These are phyloP conservation scores for Clupea harengus DNA, from an alignment of 2,113 vertebrate species.

Conservation along the genomic window DNA sequence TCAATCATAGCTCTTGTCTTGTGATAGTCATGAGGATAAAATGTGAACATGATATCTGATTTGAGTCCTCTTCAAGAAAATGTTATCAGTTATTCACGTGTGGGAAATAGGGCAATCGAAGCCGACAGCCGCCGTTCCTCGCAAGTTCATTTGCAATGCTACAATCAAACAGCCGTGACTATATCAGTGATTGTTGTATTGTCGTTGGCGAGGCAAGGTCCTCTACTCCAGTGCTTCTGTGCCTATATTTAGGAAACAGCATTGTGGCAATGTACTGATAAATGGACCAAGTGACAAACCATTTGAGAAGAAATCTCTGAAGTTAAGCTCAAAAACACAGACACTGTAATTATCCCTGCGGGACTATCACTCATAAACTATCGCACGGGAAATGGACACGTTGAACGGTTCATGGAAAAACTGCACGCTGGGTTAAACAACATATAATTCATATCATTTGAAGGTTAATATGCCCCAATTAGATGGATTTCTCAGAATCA, in stretches of 20 bases:
- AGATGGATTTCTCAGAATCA: background rate
- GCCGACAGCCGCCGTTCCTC: background rate
- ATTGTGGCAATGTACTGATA: constrained; percentile 66
- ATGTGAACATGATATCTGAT: background rate
- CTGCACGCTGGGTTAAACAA: constrained; percentile 46
- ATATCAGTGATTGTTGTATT: constrained; percentile 57
- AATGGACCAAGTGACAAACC: constrained; percentile 63
- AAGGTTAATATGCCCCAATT: constrained; percentile 27
- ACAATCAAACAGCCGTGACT: constrained; percentile 52
- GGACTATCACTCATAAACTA: constrained; percentile 64
- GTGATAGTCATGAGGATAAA: constrained; percentile 10
- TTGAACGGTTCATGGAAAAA: constrained; percentile 55
- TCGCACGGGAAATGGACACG: constrained; percentile 57
- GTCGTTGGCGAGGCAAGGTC: constrained; percentile 52
- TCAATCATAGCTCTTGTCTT: background rate
- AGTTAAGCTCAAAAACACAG: constrained; percentile 61
- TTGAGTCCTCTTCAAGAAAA: constrained; percentile 19
- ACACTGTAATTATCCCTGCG: constrained; percentile 67
- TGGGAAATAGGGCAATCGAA: background rate
- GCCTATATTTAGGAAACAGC: constrained; percentile 64
- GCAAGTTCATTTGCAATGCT: constrained; percentile 48
- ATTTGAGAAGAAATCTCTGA: constrained; percentile 71
- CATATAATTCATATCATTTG: constrained; percentile 43
- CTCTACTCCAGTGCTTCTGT: constrained; percentile 49
- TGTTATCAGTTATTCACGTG: constrained; percentile 28